These are phyloP conservation scores for Machimus atricapillus DNA, from an alignment of 2,888 invertebrate species.

Conservation along the genomic window DNA sequence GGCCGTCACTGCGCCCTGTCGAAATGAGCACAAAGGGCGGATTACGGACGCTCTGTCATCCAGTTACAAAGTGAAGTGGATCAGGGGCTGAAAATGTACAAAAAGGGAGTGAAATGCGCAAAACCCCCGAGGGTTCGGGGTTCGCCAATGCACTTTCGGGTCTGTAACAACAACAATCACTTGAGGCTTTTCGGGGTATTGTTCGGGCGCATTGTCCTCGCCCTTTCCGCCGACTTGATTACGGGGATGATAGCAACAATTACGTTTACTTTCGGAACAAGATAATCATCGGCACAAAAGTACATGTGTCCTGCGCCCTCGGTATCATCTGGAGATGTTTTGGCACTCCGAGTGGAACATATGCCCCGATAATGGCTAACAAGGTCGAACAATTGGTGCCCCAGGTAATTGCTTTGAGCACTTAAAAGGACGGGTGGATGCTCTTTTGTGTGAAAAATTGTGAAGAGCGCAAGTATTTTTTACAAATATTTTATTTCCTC, in stretches of 20 bases:
- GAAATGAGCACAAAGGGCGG: not conserved
- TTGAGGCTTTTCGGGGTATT: conserved; percentile 26
- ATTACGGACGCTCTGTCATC: conserved; percentile 29
- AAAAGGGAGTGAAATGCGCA: conserved; percentile 17
- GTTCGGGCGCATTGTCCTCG: conserved; percentile 47
- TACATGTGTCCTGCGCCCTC: conserved; percentile 45
- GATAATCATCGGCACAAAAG: conserved; percentile 46
- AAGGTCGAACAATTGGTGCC: conserved; percentile 10
- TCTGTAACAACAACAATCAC: conserved; percentile 31
- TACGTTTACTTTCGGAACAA: conserved; percentile 50
- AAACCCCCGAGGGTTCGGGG: not conserved
- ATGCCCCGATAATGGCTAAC: conserved; percentile 17
- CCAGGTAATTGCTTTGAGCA: conserved; percentile 9
- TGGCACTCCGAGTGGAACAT: conserved; percentile 30
- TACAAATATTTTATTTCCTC: not conserved
- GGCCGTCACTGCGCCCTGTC: not conserved
- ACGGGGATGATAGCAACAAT: conserved; percentile 52
- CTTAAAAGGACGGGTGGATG: not conserved
- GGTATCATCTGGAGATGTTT: conserved; percentile 26
- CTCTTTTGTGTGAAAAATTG: not conserved
- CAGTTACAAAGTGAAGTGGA: conserved; percentile 34
- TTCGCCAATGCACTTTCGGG: not conserved
- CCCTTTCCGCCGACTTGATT: conserved; percentile 49
- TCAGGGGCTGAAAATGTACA: conserved; percentile 39
- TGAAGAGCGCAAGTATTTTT: not conserved